A percentile compares a stretch with the other conserved stretches of the same genome.
These are phyloP conservation scores for Camponotus fellah DNA, from an alignment of 2,888 invertebrate genomes.

Conservation along the genomic window DNA sequence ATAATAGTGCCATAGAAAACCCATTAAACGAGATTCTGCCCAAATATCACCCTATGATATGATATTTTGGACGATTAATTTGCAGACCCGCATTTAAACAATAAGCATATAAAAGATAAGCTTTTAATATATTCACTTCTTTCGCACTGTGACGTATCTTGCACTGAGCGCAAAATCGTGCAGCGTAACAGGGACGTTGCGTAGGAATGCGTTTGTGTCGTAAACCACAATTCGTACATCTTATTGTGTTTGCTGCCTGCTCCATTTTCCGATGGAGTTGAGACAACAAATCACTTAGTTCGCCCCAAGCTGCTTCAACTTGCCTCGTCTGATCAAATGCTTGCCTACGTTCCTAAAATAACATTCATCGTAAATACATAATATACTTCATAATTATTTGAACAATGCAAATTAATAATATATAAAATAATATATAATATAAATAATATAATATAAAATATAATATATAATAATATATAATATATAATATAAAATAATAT, in stretches of 20 bases:
- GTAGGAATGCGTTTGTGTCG: constrained; percentile 95
- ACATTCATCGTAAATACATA: not conserved
- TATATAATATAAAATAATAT: no score
- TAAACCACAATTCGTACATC: constrained; percentile 97
- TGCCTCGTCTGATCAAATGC: constrained; percentile 92
- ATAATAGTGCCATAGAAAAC: constrained; percentile 97
- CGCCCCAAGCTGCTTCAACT: constrained; percentile 95
- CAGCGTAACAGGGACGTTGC: constrained; percentile 96
- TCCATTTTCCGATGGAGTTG: constrained; percentile 97
- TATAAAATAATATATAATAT: no score
- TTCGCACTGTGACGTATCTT: constrained; percentile 96
- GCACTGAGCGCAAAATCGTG: constrained; percentile 95
- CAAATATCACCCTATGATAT: constrained; percentile 94
- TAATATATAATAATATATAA: no score
- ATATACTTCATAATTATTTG: not conserved
- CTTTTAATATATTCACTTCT: constrained; percentile 88
- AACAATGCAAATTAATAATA: no score
- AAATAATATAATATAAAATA: no score
- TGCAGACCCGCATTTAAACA: not conserved
- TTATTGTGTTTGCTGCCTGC: constrained; percentile 97
- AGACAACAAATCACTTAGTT: constrained; percentile 94
- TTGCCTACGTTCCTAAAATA: constrained; percentile 90
- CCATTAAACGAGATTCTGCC: constrained; percentile 96
- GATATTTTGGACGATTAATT: not conserved
- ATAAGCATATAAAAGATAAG: not conserved